Evolutionary conservation across 2,888 invertebrate species (phyloP).

Genomic region (Nomada ruficornis): DNA sequence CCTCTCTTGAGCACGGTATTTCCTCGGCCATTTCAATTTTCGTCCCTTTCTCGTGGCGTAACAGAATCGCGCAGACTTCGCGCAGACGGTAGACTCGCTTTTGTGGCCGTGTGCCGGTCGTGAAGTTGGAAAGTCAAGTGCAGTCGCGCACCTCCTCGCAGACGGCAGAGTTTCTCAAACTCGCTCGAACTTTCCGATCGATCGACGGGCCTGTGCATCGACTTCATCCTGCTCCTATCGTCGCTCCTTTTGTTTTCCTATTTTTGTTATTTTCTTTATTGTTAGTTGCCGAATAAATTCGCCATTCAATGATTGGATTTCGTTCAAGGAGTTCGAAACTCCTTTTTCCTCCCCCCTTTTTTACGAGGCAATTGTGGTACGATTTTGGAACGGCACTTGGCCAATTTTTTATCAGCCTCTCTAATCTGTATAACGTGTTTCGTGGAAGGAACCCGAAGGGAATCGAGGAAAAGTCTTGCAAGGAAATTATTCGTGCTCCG

Average conservation of each 20-base stretch:
- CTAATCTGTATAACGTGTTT: too few species aligned
- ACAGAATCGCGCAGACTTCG: conserved; percentile 53
- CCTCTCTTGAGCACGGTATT: neutral
- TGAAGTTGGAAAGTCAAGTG: conserved; percentile 74
- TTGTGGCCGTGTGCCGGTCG: conserved; percentile 62
- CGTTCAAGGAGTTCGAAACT: neutral
- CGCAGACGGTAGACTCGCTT: conserved; percentile 59
- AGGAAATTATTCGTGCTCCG: too few species aligned
- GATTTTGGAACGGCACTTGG: too few species aligned
- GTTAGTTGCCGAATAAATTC: neutral
- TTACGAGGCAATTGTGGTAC: too few species aligned
- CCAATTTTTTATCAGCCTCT: neutral
- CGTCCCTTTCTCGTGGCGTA: conserved; percentile 52
- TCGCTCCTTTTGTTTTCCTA: neutral
- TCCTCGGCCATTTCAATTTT: conserved; percentile 51
- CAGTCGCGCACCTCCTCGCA: conserved; percentile 66
- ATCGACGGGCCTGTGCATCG: conserved; percentile 33
- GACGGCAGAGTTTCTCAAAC: conserved; percentile 74
- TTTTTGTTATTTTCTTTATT: neutral
- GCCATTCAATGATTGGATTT: neutral
- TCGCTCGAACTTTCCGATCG: conserved; percentile 64
- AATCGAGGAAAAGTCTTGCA: too few species aligned
- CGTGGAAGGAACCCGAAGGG: too few species aligned
- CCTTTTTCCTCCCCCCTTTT: too few species aligned
- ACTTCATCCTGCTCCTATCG: neutral